Base-by-base conservation (phyloP, 1,140 invertebrate genomes). In the Schlechtendalia chinensis region DNA sequence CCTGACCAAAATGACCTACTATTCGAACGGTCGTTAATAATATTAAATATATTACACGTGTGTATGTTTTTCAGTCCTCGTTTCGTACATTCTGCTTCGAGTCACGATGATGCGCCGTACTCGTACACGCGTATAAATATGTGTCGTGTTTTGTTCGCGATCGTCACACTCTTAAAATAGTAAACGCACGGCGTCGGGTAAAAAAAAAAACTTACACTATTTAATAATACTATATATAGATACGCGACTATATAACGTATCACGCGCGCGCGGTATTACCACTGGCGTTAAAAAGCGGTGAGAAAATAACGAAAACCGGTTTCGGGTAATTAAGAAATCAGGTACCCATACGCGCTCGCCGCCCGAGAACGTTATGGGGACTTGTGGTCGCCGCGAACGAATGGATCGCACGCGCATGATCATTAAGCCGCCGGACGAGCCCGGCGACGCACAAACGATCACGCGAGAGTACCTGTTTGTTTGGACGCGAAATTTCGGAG, bases 321-420 rank as follows among this genome's bases (percentile, higher is more conserved):
- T 67, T 17, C 11, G 32, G 39, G 63, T 67, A 67, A 67, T 67
- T 67, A 67, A 67, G 39, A 47, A 67, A 67, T 67, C 39, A 67
- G n/a, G 4, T n/a, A n/a, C n/a, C n/a, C n/a, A n/a, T 67, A 67
- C 10, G 29, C 32, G n/a, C 32, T 39, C 32, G 32, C 32, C 32
- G 3, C 32, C 32, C 3, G 32, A 39, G 32, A 4, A 39, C 32
- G 32, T 39, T 39, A 39, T 3, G 32, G 8, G 32, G 32, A 39
- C 8, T 39, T 39, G 3, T 8, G 32, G 32, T 39, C 32, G 32
- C n/a, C n/a, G n/a, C n/a, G n/a, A n/a, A n/a, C n/a, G n/a, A n/a
- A n/a, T n/a, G n/a, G n/a, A n/a, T n/a, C n/a, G n/a, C n/a, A n/a
- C n/a, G n/a, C n/a, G n/a, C n/a, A n/a, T n/a, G n/a, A n/a, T n/a